A percentile compares a stretch with the other conserved stretches of the same genome.
Conservation (phyloP, 2,797 vertebrate species). For the Etheostoma nigrum region DNA sequence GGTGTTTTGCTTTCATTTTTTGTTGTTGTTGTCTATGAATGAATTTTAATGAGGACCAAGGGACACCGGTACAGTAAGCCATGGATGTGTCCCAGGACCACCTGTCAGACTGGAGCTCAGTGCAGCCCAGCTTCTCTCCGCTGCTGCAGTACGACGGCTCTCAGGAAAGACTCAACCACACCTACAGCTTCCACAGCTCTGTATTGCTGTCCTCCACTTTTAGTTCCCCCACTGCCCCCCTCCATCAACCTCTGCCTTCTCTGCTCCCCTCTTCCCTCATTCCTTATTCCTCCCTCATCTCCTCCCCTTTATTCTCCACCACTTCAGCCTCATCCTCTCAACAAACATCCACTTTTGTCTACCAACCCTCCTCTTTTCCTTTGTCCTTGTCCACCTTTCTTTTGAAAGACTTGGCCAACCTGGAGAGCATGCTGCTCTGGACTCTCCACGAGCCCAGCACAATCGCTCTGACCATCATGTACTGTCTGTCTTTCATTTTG, state of each 20-base stretch:
- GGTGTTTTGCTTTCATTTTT: neutral
- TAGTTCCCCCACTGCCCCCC: constrained; percentile 35
- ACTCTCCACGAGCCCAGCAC: constrained; percentile 89
- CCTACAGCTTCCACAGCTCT: constrained; percentile 45
- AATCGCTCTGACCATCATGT: constrained; percentile 87
- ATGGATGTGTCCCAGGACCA: constrained; percentile 73
- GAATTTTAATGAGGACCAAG: constrained; percentile 44
- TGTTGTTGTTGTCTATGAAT: neutral
- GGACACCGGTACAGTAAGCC: constrained; percentile 2
- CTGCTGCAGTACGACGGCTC: constrained; percentile 43
- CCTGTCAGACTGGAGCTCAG: constrained; percentile 31
- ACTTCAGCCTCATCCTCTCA: constrained; percentile 22
- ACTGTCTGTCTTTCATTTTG: constrained; percentile 87
- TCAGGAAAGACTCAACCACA: constrained; percentile 53
- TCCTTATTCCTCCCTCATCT: constrained; percentile 22
- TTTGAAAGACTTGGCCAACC: constrained; percentile 80
- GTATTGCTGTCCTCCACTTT: constrained; percentile 43
- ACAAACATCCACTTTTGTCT: constrained; percentile 23
- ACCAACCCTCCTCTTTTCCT: constrained; percentile 16
- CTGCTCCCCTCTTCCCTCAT: constrained; percentile 44
- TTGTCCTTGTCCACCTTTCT: constrained; percentile 49
- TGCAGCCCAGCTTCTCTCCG: constrained; percentile 61
- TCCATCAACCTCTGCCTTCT: constrained; percentile 57
- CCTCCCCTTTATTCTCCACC: constrained; percentile 42
- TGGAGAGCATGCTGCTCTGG: constrained; percentile 89